These are phyloP conservation scores for Aulostomus chinensis DNA, from an alignment of 2,797 vertebrate genomes.

Conservation along the genomic window DNA sequence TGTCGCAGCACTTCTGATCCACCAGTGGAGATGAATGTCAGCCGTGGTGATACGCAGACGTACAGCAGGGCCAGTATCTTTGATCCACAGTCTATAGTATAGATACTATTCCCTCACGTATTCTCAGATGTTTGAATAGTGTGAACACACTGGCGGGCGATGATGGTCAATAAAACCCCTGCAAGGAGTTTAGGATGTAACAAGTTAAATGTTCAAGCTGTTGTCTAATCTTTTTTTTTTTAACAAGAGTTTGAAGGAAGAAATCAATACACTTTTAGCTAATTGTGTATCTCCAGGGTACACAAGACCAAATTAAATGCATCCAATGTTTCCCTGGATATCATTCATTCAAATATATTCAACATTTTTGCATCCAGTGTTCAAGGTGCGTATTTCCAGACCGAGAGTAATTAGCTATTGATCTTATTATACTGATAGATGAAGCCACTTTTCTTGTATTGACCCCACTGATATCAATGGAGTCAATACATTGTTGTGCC, in stretches of 20 bases:
- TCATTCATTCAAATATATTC: neutral
- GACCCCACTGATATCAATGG: conserved; percentile 10
- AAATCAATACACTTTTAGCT: neutral
- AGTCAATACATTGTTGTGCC: conserved; percentile 7
- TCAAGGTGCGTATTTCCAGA: conserved; percentile 1
- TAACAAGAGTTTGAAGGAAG: neutral
- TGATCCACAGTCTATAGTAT: too few relatives aligned
- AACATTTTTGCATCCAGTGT: conserved; percentile 18
- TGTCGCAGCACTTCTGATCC: conserved; percentile 46
- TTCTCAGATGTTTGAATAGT: conserved; percentile 2
- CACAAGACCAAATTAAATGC: conserved; percentile 4
- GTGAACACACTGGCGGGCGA: conserved; percentile 2
- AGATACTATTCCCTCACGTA: conserved; percentile 1
- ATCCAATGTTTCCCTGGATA: neutral
- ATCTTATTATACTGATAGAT: conserved; percentile 29
- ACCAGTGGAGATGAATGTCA: conserved; percentile 18
- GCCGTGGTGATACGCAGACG: too few relatives aligned
- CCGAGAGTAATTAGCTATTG: conserved; percentile 56
- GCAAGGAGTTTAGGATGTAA: neutral
- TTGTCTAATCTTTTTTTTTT: neutral
- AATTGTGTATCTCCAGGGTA: neutral
- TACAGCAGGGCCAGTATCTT: too few relatives aligned
- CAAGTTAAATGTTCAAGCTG: neutral
- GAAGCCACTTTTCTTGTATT: conserved; percentile 29
- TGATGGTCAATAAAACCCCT: neutral